Conservation (phyloP, 2,113 vertebrate species). For the Callopanchax toddi region DNA sequence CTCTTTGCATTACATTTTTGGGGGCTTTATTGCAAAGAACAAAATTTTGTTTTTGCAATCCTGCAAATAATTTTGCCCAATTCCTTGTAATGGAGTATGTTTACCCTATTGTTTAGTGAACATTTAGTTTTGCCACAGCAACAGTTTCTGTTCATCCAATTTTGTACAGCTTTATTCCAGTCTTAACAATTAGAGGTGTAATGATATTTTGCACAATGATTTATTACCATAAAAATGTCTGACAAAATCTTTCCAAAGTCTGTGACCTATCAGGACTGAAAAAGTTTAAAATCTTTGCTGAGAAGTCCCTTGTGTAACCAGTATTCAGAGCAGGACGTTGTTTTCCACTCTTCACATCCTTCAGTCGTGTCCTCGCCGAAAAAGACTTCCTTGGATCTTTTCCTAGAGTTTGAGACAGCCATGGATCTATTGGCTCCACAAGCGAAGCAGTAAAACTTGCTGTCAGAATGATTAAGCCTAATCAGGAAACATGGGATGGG, state of each 20-base stretch:
- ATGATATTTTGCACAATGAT: too few relatives aligned
- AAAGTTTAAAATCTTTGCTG: background rate
- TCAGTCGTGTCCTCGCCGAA: slow-evolving; percentile 1
- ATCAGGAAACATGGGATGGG: slow-evolving; percentile 75
- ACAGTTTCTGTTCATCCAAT: background rate
- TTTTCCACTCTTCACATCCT: background rate
- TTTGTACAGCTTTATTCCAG: background rate
- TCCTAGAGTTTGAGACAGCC: slow-evolving; percentile 38
- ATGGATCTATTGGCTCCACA: slow-evolving; percentile 33
- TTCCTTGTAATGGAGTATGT: background rate
- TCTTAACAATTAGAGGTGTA: background rate
- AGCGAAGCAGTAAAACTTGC: slow-evolving; percentile 55
- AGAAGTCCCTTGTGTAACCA: background rate
- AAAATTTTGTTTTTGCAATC: background rate
- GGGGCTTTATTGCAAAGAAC: background rate
- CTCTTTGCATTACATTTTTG: background rate
- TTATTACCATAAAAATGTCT: background rate
- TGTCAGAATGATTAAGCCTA: slow-evolving; percentile 75
- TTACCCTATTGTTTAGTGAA: too few relatives aligned
- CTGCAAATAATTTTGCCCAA: background rate
- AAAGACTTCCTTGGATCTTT: slow-evolving; percentile 20
- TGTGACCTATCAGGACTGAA: background rate
- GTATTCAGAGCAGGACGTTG: background rate
- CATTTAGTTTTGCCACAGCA: background rate
- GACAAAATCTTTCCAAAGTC: background rate